Base-by-base conservation (phyloP, 2,797 vertebrate genomes). In the Steatocranus sp. region DNA sequence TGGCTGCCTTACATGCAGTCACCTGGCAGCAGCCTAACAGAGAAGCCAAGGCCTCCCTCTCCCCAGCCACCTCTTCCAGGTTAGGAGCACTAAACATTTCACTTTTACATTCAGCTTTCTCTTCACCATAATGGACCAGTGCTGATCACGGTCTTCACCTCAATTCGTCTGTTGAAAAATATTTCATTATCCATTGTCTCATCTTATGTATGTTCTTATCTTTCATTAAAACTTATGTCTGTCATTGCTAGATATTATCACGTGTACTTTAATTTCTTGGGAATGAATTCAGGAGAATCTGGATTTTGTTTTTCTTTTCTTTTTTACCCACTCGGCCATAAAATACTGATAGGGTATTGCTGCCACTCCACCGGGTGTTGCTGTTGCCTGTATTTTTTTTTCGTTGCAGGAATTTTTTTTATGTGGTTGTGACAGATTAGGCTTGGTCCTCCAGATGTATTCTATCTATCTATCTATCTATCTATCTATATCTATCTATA, bases 181-280 rank as follows among this genome's bases (percentile, higher is more conserved):
- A 56, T 56, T 32, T 56, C 0, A 32, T 56, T 56, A 30, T 56
- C 53, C 53, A 56, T 56, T 56, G 27, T 6, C 25, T 56, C 53
- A 18, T 56, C 15, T 30, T 30, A 56, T 30, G 53, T 56, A 56
- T 18, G 27, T 56, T 56, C 5, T 53, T 53, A 27, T 54, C 51
- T 56, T 11, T 56, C 27, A 56, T 56, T 56, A 56, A 56, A 56
- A 56, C 27, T 0, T 56, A 4, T 56, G 53, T 56, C 27, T 56
- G 27, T 56, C 53, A 56, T 56, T 56, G 53, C 27, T 30, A 30
- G 53, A 56, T 30, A 56, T 30, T 30, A 56, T 56, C 53, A 56
- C 5, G 0, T 30, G 18, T 56, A 58, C 30, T 34, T 58, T 11
- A 1, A 58, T 58, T 58, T 32, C 17, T 58, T 58, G 54, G 0